Evolutionary conservation across 2,113 vertebrate genomes (phyloP).

Genomic region (Sciurus niger): DNA sequence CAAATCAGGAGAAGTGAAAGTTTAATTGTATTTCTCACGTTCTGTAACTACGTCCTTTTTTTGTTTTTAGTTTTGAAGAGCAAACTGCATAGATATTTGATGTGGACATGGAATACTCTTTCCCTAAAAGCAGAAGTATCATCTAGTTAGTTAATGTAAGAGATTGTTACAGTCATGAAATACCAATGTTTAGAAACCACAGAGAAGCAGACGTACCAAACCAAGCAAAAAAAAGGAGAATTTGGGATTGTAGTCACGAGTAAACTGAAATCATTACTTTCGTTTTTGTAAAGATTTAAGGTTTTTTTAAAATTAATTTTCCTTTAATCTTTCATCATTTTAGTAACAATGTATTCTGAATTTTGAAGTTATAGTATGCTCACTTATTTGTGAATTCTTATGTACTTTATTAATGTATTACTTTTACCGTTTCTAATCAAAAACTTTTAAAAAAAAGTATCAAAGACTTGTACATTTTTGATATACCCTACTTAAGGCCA

Average conservation of each 20-base stretch:
- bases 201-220: not conserved
- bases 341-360: not conserved
- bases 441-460: not conserved
- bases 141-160: not conserved
- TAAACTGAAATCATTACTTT: slow-evolving; percentile 15
- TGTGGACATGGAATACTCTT: slow-evolving; percentile 43
- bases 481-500: not conserved
- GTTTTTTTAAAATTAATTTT: not conserved
- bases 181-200: not conserved
- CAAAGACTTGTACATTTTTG: not conserved
- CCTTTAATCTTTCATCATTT: slow-evolving; percentile 43
- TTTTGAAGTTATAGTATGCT: not conserved
- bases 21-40: slow-evolving; percentile 71
- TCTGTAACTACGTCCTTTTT: slow-evolving; percentile 69
- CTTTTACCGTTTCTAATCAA: slow-evolving; percentile 6
- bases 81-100: slow-evolving; percentile 17
- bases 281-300: slow-evolving; percentile 2
- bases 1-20: slow-evolving; percentile 61
- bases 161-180: not conserved
- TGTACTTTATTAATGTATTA: not conserved
- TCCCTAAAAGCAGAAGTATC: slow-evolving; percentile 76
- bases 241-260: not conserved
- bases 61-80: slow-evolving; percentile 29
- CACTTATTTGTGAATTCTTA: not conserved
- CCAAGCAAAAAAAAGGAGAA: slow-evolving; percentile 4